Percentiles rank a stretch among this genome's conserved stretches.
phyloP scores from a whole-genome alignment of 2,888 invertebrate genomes.

The Chrysolina oricalcia region DNA sequence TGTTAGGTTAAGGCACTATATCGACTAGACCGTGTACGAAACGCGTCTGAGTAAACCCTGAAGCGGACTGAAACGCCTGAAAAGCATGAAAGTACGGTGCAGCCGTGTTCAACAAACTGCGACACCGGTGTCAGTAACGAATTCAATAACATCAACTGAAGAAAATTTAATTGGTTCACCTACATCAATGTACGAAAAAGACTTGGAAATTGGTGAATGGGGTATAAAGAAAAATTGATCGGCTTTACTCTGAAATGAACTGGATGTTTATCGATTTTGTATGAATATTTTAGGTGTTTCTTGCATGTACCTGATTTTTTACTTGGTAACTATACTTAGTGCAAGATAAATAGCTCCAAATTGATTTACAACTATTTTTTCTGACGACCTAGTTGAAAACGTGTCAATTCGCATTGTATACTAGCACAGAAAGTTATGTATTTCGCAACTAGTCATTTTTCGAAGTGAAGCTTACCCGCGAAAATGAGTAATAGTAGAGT shows the following conservation, averaged over 20 bases:
- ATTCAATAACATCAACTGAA: constrained; percentile 49
- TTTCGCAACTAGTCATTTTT: too few relatives aligned
- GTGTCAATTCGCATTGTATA: too few relatives aligned
- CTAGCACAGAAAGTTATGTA: too few relatives aligned
- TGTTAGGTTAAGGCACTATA: constrained; percentile 34
- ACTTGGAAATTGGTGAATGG: constrained; percentile 42
- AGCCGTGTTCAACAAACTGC: constrained; percentile 54
- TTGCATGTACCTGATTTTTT: constrained; percentile 40
- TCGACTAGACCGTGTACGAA: constrained; percentile 28
- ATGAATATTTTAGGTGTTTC: constrained; percentile 39
- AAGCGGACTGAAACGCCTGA: constrained; percentile 49
- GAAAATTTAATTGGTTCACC: constrained; percentile 42
- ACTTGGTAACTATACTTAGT: background rate
- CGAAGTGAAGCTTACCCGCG: too few relatives aligned
- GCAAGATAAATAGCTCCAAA: too few relatives aligned
- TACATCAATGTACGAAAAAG: constrained; percentile 32
- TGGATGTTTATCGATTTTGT: constrained; percentile 38
- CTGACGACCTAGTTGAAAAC: too few relatives aligned
- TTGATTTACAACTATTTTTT: too few relatives aligned
- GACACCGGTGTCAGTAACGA: constrained; percentile 57
- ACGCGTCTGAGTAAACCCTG: constrained; percentile 38
- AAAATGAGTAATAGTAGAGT: too few relatives aligned
- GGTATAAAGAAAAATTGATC: constrained; percentile 22
- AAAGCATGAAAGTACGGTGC: constrained; percentile 39
- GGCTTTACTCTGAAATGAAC: constrained; percentile 34